Conservation (phyloP, 2,888 invertebrate genomes). For the Drosophila kambysellisi region DNA sequence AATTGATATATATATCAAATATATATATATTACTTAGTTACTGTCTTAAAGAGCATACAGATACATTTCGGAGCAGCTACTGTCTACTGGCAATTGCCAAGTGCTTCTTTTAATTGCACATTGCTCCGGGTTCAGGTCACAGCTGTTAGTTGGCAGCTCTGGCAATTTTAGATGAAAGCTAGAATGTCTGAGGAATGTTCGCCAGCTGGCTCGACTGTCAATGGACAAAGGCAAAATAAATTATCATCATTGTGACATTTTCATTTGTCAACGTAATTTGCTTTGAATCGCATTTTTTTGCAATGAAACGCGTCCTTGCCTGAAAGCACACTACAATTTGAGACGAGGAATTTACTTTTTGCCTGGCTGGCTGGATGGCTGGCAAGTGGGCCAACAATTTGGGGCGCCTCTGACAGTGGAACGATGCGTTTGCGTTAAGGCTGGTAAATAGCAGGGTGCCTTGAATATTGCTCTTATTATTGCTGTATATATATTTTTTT, state of each 20-base stretch:
- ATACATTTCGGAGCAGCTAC: not conserved
- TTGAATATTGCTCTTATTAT: slow-evolving; percentile 65
- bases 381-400: slow-evolving; percentile 25
- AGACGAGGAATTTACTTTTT: slow-evolving; percentile 63
- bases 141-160: slow-evolving; percentile 30
- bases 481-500: slow-evolving; percentile 69
- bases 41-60: slow-evolving; percentile 10
- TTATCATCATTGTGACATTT: slow-evolving; percentile 78
- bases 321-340: slow-evolving; percentile 62
- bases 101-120: slow-evolving; percentile 66
- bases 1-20: too few species aligned
- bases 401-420: slow-evolving; percentile 16
- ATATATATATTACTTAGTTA: too few species aligned
- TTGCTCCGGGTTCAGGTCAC: slow-evolving; percentile 36
- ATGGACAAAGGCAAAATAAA: slow-evolving; percentile 76
- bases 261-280: slow-evolving; percentile 77
- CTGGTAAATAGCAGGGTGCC: slow-evolving; percentile 35
- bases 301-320: slow-evolving; percentile 39
- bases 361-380: slow-evolving; percentile 13
- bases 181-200: slow-evolving; percentile 59
- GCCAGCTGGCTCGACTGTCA: slow-evolving; percentile 53
- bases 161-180: slow-evolving; percentile 58
- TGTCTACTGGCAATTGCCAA: slow-evolving; percentile 33
- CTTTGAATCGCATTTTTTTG: slow-evolving; percentile 62
- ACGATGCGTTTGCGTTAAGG: slow-evolving; percentile 50